phyloP scores from a whole-genome alignment of 2,113 vertebrate species.

The Scortum barcoo region DNA sequence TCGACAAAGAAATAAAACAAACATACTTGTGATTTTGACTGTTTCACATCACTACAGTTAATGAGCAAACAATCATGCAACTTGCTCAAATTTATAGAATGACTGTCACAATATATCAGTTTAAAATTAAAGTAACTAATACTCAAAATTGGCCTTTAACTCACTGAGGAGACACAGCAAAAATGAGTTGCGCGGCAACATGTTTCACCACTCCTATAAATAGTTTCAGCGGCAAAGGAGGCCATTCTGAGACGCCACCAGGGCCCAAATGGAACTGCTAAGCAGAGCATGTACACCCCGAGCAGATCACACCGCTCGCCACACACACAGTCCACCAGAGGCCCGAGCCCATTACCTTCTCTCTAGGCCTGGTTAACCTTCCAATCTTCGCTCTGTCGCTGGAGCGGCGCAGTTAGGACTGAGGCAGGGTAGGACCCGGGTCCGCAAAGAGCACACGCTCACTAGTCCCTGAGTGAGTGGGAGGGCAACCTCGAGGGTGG shows the following conservation, averaged over 20 bases:
- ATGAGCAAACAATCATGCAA: not conserved
- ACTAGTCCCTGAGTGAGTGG: constrained; percentile 50
- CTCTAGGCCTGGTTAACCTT: constrained; percentile 76
- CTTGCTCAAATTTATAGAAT: not conserved
- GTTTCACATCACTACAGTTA: not conserved
- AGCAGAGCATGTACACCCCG: constrained; percentile 66
- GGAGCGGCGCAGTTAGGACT: constrained; percentile 47
- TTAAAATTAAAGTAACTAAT: not conserved
- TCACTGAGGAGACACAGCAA: constrained; percentile 14
- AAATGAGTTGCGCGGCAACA: constrained; percentile 44
- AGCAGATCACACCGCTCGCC: constrained; percentile 49
- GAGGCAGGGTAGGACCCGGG: constrained; percentile 39
- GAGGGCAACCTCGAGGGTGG: constrained; percentile 47
- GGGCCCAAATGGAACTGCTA: constrained; percentile 68
- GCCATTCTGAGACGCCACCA: constrained; percentile 74
- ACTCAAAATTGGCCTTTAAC: not conserved
- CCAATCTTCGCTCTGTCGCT: constrained; percentile 67
- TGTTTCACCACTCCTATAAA: constrained; percentile 82
- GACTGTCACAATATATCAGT: not conserved
- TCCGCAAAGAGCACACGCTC: constrained; percentile 50
- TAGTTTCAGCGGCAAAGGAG: constrained; percentile 80
- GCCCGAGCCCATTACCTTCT: constrained; percentile 78
- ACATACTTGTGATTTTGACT: not conserved
- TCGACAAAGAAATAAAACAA: not conserved
- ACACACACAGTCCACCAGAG: constrained; percentile 66